Evolutionary conservation across 2,888 invertebrate species (phyloP).

Genomic region (Hirtodrosophila alboralis): DNA sequence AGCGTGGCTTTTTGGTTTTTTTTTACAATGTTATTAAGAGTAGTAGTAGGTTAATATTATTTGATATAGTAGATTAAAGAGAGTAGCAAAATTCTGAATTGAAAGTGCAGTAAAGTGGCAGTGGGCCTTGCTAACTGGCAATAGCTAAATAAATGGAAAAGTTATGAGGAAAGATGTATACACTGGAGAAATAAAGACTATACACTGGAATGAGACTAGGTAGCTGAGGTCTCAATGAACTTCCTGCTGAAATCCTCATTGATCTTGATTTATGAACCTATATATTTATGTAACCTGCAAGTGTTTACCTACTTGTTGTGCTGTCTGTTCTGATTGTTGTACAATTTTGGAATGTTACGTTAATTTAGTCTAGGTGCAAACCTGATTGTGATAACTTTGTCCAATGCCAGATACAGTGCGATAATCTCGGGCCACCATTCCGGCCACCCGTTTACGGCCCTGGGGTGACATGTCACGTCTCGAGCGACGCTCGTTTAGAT

Average conservation of each 20-base stretch:
- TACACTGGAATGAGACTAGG: slow-evolving; percentile 1
- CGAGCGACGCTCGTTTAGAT: slow-evolving; percentile 89
- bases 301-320: slow-evolving; percentile 38
- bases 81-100: slow-evolving; percentile 31
- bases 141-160: slow-evolving; percentile 4
- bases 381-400: slow-evolving; percentile 85
- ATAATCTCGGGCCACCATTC: slow-evolving; percentile 87
- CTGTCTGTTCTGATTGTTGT: slow-evolving; percentile 44
- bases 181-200: slow-evolving; percentile 2
- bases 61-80: slow-evolving; percentile 34
- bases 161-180: slow-evolving; percentile 9
- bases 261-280: too few species aligned
- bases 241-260: background rate
- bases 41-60: slow-evolving; percentile 21
- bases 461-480: slow-evolving; percentile 94
- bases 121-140: slow-evolving; percentile 23
- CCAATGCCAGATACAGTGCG: slow-evolving; percentile 85
- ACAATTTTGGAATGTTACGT: slow-evolving; percentile 37
- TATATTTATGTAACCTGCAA: background rate
- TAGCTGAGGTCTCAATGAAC: background rate
- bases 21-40: slow-evolving; percentile 1
- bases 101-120: slow-evolving; percentile 52
- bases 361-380: slow-evolving; percentile 80
- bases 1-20: slow-evolving; percentile 23
- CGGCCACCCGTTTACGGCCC: slow-evolving; percentile 88